Evolutionary conservation across 2,113 vertebrate genomes (phyloP).

Genomic region (Progne subis): DNA sequence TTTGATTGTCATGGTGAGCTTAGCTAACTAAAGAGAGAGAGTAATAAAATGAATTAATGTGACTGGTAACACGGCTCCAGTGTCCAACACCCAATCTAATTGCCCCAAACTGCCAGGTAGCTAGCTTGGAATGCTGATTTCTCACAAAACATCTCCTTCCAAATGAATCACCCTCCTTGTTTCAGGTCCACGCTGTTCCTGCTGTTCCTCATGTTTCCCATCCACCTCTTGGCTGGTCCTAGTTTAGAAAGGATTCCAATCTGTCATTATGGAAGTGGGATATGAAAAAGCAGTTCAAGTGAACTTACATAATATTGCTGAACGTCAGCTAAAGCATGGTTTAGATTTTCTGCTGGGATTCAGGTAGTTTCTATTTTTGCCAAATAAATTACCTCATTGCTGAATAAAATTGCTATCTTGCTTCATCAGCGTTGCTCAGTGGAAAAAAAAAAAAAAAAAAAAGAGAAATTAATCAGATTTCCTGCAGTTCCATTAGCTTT

Average conservation of each 20-base stretch:
- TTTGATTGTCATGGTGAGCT: neutral
- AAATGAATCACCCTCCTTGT: neutral
- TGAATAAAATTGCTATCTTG: conserved; percentile 15
- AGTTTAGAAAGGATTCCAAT: neutral
- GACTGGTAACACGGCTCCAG: neutral
- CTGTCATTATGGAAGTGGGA: neutral
- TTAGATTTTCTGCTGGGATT: conserved; percentile 15
- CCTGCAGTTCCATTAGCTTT: neutral
- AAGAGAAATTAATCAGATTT: conserved; percentile 53
- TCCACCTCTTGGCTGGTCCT: neutral
- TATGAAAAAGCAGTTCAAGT: neutral
- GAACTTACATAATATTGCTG: neutral
- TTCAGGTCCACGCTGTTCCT: neutral
- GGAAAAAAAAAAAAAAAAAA: neutral
- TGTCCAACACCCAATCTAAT: neutral
- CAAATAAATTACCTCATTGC: conserved; percentile 44
- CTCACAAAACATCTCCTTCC: neutral
- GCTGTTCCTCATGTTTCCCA: neutral
- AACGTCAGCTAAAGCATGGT: neutral
- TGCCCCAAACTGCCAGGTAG: neutral
- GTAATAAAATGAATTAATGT: neutral
- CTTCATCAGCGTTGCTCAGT: conserved; percentile 24
- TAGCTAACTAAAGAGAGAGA: neutral
- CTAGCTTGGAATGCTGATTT: neutral
- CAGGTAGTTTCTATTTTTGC: conserved; percentile 55